phyloP scores from a whole-genome alignment of 1,140 invertebrate species.

The Drosophila obscura region DNA sequence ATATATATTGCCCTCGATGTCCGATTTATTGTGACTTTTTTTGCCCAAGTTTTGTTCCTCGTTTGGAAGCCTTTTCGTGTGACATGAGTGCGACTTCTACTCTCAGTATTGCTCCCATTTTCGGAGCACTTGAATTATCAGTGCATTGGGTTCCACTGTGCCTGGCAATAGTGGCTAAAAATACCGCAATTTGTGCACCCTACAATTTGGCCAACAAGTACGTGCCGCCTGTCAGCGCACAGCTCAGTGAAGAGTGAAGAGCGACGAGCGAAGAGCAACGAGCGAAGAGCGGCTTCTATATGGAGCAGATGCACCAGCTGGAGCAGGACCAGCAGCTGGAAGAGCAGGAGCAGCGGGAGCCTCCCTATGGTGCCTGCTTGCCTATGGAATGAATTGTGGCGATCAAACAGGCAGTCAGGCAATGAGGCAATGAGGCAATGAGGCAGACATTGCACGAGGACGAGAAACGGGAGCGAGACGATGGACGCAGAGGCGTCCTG shows the following conservation, averaged over 20 bases:
- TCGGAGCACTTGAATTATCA: background rate
- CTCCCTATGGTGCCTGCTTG: too few species aligned
- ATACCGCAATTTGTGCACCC: slow-evolving; percentile 51
- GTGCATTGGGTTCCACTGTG: slow-evolving; percentile 13
- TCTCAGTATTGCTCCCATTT: too few species aligned
- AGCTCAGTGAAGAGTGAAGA: background rate
- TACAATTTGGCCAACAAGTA: slow-evolving; percentile 65
- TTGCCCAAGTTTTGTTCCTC: too few species aligned
- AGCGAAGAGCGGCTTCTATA: background rate
- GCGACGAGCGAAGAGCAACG: too few species aligned
- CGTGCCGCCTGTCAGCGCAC: slow-evolving; percentile 51
- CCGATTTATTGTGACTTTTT: background rate
- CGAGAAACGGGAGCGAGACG: slow-evolving; percentile 2
- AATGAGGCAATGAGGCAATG: too few species aligned
- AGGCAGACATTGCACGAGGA: background rate
- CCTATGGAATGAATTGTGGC: too few species aligned
- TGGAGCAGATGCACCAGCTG: slow-evolving; percentile 15
- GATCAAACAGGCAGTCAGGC: background rate
- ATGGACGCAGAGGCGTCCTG: slow-evolving; percentile 37
- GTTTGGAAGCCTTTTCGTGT: too few species aligned
- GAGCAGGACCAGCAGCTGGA: background rate
- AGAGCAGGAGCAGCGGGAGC: background rate
- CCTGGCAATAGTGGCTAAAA: slow-evolving; percentile 52
- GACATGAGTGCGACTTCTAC: too few species aligned
- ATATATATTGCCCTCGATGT: background rate